Evolutionary conservation across 2,113 vertebrate species (phyloP).

Genomic region (Entosphenus tridentatus): DNA sequence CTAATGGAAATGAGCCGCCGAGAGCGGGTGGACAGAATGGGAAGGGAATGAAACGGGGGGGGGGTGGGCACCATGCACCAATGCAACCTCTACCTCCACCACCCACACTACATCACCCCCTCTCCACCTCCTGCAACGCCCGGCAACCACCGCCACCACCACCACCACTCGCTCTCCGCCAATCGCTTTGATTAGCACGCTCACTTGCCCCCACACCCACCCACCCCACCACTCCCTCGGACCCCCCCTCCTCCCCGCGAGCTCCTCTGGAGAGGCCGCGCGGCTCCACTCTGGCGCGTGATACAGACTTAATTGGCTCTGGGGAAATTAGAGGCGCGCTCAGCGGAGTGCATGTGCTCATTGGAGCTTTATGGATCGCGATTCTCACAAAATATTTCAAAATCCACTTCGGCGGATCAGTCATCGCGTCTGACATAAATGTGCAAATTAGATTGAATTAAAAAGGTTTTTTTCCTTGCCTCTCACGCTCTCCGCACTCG

Average conservation of each 20-base stretch:
- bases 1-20: too few relatives aligned
- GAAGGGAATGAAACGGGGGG: too few relatives aligned
- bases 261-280: not conserved
- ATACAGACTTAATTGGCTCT: constrained; percentile 1
- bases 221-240: too few relatives aligned
- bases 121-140: not conserved
- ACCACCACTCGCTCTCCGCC: not conserved
- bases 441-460: constrained; percentile 1
- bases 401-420: not conserved
- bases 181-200: constrained; percentile 1
- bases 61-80: too few relatives aligned
- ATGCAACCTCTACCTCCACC: too few relatives aligned
- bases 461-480: not conserved
- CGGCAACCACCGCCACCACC: not conserved
- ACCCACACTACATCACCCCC: not conserved
- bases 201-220: not conserved
- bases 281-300: not conserved
- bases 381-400: not conserved
- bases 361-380: not conserved
- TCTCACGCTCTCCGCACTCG: too few relatives aligned
- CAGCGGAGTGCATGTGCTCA: constrained; percentile 4
- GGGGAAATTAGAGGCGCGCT: not conserved
- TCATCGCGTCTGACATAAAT: not conserved
- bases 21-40: too few relatives aligned
- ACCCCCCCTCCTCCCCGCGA: too few relatives aligned